Percentiles rank a stretch among this genome's conserved stretches.
These are phyloP conservation scores for Tadarida brasiliensis DNA, from an alignment of 2,797 vertebrate species.

Conservation along the genomic window DNA sequence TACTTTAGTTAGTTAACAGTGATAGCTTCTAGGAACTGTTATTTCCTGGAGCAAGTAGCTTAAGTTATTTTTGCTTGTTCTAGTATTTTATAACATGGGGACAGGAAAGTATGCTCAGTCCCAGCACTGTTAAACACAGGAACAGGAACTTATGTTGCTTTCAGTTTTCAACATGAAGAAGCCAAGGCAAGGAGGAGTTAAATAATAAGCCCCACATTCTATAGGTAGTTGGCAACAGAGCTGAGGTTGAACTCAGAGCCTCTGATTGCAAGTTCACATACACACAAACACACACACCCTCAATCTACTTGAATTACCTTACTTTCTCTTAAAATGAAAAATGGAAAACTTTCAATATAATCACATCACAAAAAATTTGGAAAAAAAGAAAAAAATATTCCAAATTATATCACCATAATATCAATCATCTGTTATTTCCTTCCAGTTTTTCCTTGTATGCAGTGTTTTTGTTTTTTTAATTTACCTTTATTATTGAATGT, in stretches of 20 bases:
- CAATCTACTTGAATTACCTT: not conserved
- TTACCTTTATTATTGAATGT: too few species aligned
- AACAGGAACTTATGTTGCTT: constrained; percentile 36
- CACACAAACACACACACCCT: not conserved
- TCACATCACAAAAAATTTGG: constrained; percentile 25
- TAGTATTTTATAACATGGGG: constrained; percentile 38
- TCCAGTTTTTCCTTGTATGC: not conserved
- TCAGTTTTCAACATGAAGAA: constrained; percentile 49
- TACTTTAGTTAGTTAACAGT: constrained; percentile 23
- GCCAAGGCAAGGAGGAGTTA: constrained; percentile 8
- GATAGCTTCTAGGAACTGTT: constrained; percentile 49
- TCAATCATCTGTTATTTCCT: constrained; percentile 24
- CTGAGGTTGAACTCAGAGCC: constrained; percentile 16
- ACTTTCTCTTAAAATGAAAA: constrained; percentile 52
- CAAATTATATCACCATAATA: not conserved
- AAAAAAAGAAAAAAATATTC: not conserved
- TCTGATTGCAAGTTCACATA: not conserved
- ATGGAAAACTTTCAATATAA: constrained; percentile 43
- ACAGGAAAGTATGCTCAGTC: constrained; percentile 27
- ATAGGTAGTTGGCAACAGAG: constrained; percentile 7
- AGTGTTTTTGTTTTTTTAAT: not conserved
- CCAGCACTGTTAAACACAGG: constrained; percentile 42
- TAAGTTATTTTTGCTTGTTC: constrained; percentile 50
- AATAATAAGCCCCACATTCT: constrained; percentile 11
- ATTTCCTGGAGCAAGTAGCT: constrained; percentile 54